Conservation (phyloP, 2,888 invertebrate genomes). For the Junonia oenone region DNA sequence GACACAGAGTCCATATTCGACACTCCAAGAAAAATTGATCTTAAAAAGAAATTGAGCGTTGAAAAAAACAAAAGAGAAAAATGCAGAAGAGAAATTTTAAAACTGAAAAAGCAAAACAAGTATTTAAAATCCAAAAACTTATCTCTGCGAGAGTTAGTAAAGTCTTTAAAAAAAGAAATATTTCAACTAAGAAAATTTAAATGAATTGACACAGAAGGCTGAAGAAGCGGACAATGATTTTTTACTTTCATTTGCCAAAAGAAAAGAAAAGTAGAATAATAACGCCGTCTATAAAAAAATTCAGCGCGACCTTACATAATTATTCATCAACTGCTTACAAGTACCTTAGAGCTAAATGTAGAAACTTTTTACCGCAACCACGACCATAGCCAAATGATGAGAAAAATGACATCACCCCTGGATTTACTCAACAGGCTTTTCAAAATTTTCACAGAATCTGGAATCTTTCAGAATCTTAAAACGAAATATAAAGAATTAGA, state of each 20-base stretch:
- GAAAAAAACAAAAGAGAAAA: slow-evolving; percentile 5
- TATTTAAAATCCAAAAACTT: slow-evolving; percentile 7
- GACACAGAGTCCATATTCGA: neutral
- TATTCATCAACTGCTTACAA: slow-evolving; percentile 8
- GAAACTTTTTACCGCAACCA: slow-evolving; percentile 2
- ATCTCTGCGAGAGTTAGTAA: neutral
- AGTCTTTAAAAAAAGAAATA: slow-evolving; percentile 1
- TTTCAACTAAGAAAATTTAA: slow-evolving; percentile 7
- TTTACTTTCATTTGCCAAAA: neutral
- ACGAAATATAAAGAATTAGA: too few relatives aligned
- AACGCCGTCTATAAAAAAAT: slow-evolving; percentile 6
- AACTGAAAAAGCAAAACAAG: slow-evolving; percentile 5
- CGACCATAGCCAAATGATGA: slow-evolving; percentile 7
- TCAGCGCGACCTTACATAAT: slow-evolving; percentile 4
- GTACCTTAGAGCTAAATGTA: slow-evolving; percentile 6
- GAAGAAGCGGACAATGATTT: slow-evolving; percentile 11
- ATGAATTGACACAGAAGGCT: slow-evolving; percentile 8
- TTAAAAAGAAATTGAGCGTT: slow-evolving; percentile 4
- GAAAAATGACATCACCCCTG: slow-evolving; percentile 2
- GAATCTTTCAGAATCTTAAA: too few relatives aligned
- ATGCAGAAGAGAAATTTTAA: slow-evolving; percentile 6
- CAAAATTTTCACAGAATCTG: neutral
- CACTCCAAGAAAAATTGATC: slow-evolving; percentile 1
- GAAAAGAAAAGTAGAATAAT: slow-evolving; percentile 1
- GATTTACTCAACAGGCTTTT: slow-evolving; percentile 6